phyloP scores from a whole-genome alignment of 2,113 vertebrate species.

The Diphyllodes magnificus region DNA sequence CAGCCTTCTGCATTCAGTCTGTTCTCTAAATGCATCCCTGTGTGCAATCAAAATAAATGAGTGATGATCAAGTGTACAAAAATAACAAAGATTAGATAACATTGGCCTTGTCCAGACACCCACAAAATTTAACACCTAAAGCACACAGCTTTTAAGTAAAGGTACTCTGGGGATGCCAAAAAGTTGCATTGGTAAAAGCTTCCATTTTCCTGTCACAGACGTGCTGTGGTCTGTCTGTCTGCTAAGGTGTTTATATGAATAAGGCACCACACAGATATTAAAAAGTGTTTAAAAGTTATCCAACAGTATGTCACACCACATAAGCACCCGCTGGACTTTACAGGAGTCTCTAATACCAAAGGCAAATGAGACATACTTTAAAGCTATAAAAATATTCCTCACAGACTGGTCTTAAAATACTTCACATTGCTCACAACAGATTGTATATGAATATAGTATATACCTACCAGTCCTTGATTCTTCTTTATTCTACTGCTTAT shows the following conservation, averaged over 20 bases:
- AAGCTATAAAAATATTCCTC: background rate
- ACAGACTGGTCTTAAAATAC: background rate
- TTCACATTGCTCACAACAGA: background rate
- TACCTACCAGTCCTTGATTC: background rate
- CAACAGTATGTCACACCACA: background rate
- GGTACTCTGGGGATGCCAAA: background rate
- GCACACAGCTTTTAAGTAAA: background rate
- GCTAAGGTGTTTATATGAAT: background rate
- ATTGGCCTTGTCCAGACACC: background rate
- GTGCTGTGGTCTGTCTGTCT: background rate
- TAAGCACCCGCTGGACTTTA: background rate
- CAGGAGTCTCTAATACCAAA: background rate
- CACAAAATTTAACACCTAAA: background rate
- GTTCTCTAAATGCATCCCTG: background rate
- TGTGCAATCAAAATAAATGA: background rate
- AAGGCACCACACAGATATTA: background rate
- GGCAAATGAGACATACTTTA: background rate
- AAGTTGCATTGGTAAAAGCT: background rate
- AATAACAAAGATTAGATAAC: background rate
- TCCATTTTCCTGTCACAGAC: background rate
- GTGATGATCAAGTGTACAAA: background rate
- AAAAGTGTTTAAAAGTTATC: background rate
- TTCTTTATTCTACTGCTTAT: background rate
- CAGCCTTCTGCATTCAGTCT: background rate
- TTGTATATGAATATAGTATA: background rate